A percentile compares a stretch with the other conserved stretches of the same genome.
phyloP scores from a whole-genome alignment of 2,113 vertebrate genomes.

The Thamnophis sirtalis region DNA sequence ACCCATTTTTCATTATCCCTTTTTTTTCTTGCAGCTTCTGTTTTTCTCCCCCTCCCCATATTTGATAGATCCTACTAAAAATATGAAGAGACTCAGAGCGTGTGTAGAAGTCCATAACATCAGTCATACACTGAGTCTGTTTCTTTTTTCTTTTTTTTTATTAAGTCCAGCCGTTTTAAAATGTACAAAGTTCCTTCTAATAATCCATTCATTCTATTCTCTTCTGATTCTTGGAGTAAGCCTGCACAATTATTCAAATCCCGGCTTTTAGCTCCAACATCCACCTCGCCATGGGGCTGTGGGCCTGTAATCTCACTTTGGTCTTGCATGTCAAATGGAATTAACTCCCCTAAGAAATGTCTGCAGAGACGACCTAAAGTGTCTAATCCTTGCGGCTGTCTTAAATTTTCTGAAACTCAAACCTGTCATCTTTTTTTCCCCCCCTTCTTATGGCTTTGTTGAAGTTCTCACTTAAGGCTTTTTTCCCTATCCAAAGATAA shows the following conservation, averaged over 20 bases:
- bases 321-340: slow-evolving; percentile 99
- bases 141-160: slow-evolving; percentile 77
- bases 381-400: slow-evolving; percentile 91
- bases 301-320: slow-evolving; percentile 98
- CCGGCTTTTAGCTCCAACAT: slow-evolving; percentile 98
- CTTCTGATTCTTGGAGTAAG: slow-evolving; percentile 94
- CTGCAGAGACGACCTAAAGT: slow-evolving; percentile 95
- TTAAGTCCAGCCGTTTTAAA: slow-evolving; percentile 91
- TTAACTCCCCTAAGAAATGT: slow-evolving; percentile 99
- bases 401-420: slow-evolving; percentile 96
- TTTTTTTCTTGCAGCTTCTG: slow-evolving; percentile 69
- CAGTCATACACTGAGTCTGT: slow-evolving; percentile 71
- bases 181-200: slow-evolving; percentile 90
- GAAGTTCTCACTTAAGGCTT: slow-evolving; percentile 74
- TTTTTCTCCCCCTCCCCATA: slow-evolving; percentile 52
- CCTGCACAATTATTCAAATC: slow-evolving; percentile 99
- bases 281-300: slow-evolving; percentile 95
- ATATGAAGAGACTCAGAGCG: slow-evolving; percentile 55
- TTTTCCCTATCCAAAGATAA: slow-evolving; percentile 67
- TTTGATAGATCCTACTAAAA: slow-evolving; percentile 69
- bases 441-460: slow-evolving; percentile 68
- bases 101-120: slow-evolving; percentile 69
- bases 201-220: slow-evolving; percentile 99
- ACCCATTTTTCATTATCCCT: slow-evolving; percentile 62
- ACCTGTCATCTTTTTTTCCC: slow-evolving; percentile 86